phyloP scores from a whole-genome alignment of 2,888 invertebrate genomes.

The Harpagoxenus sublaevis region DNA sequence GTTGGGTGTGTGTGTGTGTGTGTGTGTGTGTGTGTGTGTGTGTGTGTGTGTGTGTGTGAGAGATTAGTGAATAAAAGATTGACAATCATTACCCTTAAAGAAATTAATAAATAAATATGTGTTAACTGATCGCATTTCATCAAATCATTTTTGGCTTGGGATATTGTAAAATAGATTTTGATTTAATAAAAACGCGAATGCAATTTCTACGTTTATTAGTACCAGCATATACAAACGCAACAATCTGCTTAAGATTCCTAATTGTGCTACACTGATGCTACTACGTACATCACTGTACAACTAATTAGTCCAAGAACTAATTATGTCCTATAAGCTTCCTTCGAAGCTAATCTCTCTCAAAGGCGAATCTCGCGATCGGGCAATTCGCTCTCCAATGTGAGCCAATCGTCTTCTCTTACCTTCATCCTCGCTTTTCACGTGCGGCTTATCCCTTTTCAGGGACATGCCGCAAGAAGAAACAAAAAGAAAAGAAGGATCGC shows the following conservation, averaged over 20 bases:
- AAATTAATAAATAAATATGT: neutral
- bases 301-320: slow-evolving; percentile 52
- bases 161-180: neutral
- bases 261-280: neutral
- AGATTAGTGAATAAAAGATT: neutral
- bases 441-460: slow-evolving; percentile 34
- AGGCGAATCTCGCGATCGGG: slow-evolving; percentile 9
- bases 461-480: neutral
- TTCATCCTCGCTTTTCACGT: slow-evolving; percentile 22
- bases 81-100: neutral
- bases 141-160: neutral
- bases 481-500: slow-evolving; percentile 6
- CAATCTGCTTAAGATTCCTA: neutral
- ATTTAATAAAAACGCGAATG: neutral
- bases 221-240: neutral
- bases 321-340: slow-evolving; percentile 25
- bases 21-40: too few relatives aligned
- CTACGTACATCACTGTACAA: neutral
- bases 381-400: slow-evolving; percentile 32
- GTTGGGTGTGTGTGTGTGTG: too few relatives aligned
- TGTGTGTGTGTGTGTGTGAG: too few relatives aligned
- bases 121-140: neutral
- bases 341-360: slow-evolving; percentile 28
- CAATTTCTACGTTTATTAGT: neutral
- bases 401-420: slow-evolving; percentile 24